Base-by-base conservation (phyloP, 1,140 invertebrate genomes). In the Psilanteris sp. region DNA sequence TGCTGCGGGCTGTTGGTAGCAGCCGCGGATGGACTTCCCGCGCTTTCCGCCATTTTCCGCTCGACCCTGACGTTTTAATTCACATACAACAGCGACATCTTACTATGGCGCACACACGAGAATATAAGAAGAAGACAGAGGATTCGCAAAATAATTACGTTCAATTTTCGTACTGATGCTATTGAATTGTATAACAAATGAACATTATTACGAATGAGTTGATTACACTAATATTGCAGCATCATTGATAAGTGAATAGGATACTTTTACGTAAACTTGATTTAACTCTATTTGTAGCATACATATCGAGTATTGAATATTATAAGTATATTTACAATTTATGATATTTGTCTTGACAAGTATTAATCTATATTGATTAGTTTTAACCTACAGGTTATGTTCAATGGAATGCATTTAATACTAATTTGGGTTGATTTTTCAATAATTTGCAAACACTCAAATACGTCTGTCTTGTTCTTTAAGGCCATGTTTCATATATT, bases 1-100 rank as follows among this genome's bases (percentile, higher is more conserved):
- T 76, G 77, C 15, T 67, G 77, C 27, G 79, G 80, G 31, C 43
- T 77, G 32, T 68, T 77, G 15, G 72, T 72, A 32, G 83, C 79
- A 31, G 79, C 83, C 46, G 79, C 79, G 14, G 79, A 70, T 8
- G 87, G 86, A 64, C 86, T 88, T 36, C 82, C 82, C 72, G 86
- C 85, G 66, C 82, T 86, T 79, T 89, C 87, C 59, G 86, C 86
- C 87, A 89, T 89, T 74, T 79, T 70, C 14, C 41, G 46, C 44
- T 11, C 26, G 37, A 54, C 37, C 54, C 52, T 52, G 26, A 39
- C 50, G 37, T 16, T 27, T 77, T 16, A 61, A 32, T 71, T 39
- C 52, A 71, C 66, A 67, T 46, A 39, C 59, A 31, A 22, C 57
- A 43, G 27, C 50, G 54, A 52, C 55, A 59, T 61, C 39, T 57